Conservation (phyloP, 2,888 invertebrate species). For the Clitarchus hookeri region DNA sequence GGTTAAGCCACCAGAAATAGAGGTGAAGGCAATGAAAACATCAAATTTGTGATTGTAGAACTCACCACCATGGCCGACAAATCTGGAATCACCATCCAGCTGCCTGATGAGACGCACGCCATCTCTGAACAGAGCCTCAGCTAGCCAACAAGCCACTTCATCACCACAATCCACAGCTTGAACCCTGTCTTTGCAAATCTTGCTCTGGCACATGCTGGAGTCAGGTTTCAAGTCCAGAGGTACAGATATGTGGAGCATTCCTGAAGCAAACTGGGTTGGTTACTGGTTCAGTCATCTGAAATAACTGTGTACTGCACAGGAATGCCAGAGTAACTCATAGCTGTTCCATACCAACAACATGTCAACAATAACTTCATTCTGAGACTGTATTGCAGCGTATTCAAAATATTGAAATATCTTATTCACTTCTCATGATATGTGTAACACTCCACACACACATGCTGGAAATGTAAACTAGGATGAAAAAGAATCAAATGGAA, state of each 20-base stretch:
- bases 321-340: too few species aligned
- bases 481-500: too few species aligned
- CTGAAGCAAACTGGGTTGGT: conserved; percentile 51
- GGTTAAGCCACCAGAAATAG: neutral
- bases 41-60: neutral
- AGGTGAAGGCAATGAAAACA: neutral
- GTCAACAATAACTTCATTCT: too few species aligned
- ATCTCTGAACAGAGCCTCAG: conserved; percentile 67
- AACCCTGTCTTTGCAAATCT: conserved; percentile 83
- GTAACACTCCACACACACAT: too few species aligned
- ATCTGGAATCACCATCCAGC: conserved; percentile 44
- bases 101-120: conserved; percentile 74
- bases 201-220: conserved; percentile 68
- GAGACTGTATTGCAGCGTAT: too few species aligned
- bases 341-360: too few species aligned
- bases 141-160: conserved; percentile 79
- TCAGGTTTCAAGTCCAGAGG: conserved; percentile 55
- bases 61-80: neutral
- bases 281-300: too few species aligned
- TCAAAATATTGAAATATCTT: too few species aligned
- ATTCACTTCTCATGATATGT: too few species aligned
- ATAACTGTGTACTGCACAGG: too few species aligned
- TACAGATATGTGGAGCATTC: conserved; percentile 59
- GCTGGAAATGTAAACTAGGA: too few species aligned
- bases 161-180: conserved; percentile 85